Conservation (phyloP, 2,888 invertebrate species). For the Cephus nigrinus region DNA sequence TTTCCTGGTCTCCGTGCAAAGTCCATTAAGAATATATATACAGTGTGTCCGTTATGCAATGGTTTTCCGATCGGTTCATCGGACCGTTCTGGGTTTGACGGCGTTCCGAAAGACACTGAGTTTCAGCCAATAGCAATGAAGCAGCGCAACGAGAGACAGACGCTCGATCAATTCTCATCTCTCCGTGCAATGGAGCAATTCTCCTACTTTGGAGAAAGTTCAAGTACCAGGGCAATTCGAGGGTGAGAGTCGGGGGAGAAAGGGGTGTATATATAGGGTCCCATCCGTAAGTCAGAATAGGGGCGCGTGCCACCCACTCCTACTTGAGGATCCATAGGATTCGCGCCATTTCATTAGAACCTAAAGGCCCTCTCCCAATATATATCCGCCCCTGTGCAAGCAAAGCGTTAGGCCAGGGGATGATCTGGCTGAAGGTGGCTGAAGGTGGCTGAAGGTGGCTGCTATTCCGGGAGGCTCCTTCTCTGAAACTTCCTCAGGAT, state of each 20-base stretch:
- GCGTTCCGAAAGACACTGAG: not conserved
- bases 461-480: not conserved
- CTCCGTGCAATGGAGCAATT: conserved; percentile 17
- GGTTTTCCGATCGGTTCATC: not conserved
- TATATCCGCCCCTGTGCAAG: not conserved
- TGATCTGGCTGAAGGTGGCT: not conserved
- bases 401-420: not conserved
- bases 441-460: not conserved
- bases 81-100: not conserved
- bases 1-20: too few species aligned
- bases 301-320: not conserved
- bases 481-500: not conserved
- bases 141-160: conserved; percentile 13
- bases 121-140: not conserved
- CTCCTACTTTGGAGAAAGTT: not conserved
- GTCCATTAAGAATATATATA: too few species aligned
- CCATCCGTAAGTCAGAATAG: not conserved
- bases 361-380: not conserved
- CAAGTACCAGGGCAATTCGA: not conserved
- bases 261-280: not conserved
- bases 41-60: not conserved
- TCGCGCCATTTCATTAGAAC: not conserved
- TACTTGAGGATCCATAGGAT: not conserved
- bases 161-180: conserved; percentile 16
- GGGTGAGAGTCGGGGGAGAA: not conserved